Evolutionary conservation across 2,113 vertebrate genomes (phyloP).

Genomic region (Atrichornis clamosus): DNA sequence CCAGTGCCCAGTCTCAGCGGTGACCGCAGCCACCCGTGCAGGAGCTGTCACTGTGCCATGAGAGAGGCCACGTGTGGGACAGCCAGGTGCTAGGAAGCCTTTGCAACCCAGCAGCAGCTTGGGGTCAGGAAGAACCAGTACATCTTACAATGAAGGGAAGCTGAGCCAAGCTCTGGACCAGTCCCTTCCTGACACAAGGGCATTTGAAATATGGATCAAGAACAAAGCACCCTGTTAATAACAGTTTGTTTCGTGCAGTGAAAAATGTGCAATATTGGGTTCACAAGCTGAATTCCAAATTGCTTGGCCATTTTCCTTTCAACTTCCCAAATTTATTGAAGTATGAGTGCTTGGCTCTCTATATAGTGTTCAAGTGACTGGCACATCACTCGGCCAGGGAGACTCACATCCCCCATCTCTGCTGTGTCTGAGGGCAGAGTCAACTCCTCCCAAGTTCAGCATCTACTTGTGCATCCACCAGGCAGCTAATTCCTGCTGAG

Average conservation of each 20-base stretch:
- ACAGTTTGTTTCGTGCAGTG: neutral
- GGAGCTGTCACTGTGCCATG: neutral
- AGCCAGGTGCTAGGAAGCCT: neutral
- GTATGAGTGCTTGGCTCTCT: neutral
- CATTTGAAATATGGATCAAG: slow-evolving; percentile 19
- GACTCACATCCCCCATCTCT: neutral
- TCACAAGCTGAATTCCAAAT: slow-evolving; percentile 26
- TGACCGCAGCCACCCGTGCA: rapidly evolving
- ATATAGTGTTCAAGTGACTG: neutral
- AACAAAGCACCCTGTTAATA: slow-evolving; percentile 38
- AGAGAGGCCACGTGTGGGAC: neutral
- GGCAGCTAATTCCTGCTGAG: neutral
- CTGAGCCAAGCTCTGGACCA: slow-evolving; percentile 25
- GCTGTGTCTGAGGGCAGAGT: neutral
- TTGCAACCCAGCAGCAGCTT: neutral
- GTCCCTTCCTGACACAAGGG: neutral
- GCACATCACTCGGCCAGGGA: neutral
- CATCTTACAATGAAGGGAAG: neutral
- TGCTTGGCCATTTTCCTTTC: slow-evolving; percentile 23
- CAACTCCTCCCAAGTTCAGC: neutral
- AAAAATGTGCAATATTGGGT: neutral
- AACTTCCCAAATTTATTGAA: slow-evolving; percentile 19
- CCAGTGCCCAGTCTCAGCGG: neutral
- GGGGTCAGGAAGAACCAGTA: neutral
- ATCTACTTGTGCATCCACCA: neutral